Evolutionary conservation across 1,140 invertebrate genomes (phyloP).

Genomic region (Metaphire vulgaris): DNA sequence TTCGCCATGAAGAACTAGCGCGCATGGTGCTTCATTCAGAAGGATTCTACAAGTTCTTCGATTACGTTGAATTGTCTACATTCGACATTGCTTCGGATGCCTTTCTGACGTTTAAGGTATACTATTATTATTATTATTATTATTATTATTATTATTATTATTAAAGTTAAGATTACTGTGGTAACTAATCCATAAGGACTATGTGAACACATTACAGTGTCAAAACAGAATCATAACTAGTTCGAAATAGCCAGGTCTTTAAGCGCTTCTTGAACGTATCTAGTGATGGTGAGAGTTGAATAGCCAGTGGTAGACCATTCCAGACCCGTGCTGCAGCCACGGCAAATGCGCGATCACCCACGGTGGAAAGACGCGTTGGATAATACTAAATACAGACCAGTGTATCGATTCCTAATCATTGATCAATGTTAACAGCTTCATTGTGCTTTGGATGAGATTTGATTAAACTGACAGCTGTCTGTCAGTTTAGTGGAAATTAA

Average conservation of each 20-base stretch:
- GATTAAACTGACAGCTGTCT: background rate
- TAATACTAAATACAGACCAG: background rate
- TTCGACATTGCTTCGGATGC: constrained; percentile 99
- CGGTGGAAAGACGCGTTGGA: background rate
- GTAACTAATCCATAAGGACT: no score
- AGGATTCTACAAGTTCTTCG: constrained; percentile 99
- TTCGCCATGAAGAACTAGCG: constrained; percentile 90
- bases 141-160: background rate
- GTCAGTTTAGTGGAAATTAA: background rate
- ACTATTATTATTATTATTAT: constrained; percentile 35
- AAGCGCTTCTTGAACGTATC: no score
- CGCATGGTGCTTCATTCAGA: constrained; percentile 96
- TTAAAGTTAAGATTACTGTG: no score
- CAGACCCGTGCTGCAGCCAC: no score
- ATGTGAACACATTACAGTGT: no score
- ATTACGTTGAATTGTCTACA: constrained; percentile 98
- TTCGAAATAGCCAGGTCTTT: no score
- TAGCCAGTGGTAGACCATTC: no score
- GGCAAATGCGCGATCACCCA: background rate
- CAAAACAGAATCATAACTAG: no score
- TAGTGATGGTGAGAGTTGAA: no score
- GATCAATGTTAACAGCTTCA: background rate
- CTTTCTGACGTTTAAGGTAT: constrained; percentile 99
- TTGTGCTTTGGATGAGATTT: background rate
- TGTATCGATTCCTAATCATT: background rate